Conservation (phyloP, 1,140 invertebrate species). For the Macrosteles quadrilineatus region DNA sequence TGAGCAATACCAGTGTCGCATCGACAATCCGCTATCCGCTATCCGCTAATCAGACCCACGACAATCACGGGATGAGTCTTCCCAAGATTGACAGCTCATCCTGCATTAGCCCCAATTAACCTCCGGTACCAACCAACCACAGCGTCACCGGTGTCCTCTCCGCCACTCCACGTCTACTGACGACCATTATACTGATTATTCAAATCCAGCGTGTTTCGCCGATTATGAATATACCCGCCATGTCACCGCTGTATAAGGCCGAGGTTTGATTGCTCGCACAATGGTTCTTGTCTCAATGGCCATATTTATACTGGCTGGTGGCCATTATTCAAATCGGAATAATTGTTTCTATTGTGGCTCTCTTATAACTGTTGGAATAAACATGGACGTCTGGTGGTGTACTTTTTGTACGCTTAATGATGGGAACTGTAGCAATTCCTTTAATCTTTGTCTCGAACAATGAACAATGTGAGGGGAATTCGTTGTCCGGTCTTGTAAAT, state of each 20-base stretch:
- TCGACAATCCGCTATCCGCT: too few relatives aligned
- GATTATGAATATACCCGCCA: constrained; percentile 12
- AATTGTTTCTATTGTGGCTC: constrained; percentile 29
- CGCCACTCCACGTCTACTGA: background rate
- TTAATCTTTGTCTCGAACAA: constrained; percentile 17
- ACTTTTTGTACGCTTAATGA: constrained; percentile 11
- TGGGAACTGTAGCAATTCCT: constrained; percentile 17
- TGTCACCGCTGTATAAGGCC: constrained; percentile 28
- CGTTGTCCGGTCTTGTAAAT: background rate
- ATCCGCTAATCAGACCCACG: too few relatives aligned
- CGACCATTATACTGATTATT: constrained; percentile 11
- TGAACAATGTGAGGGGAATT: constrained; percentile 10
- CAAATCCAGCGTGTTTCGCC: constrained; percentile 10
- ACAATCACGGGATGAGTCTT: too few relatives aligned
- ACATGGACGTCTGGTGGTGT: constrained; percentile 14
- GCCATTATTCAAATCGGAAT: constrained; percentile 31
- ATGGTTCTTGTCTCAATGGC: constrained; percentile 25
- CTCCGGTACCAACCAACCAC: background rate
- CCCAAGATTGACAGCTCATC: background rate
- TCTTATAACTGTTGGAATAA: constrained; percentile 22
- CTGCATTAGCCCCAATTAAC: constrained; percentile 12
- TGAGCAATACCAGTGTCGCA: too few relatives aligned
- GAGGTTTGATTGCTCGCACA: constrained; percentile 22
- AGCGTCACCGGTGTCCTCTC: background rate
- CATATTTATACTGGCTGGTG: constrained; percentile 24